phyloP scores from a whole-genome alignment of 2,113 vertebrate species.

The Myrmecophaga tridactyla region DNA sequence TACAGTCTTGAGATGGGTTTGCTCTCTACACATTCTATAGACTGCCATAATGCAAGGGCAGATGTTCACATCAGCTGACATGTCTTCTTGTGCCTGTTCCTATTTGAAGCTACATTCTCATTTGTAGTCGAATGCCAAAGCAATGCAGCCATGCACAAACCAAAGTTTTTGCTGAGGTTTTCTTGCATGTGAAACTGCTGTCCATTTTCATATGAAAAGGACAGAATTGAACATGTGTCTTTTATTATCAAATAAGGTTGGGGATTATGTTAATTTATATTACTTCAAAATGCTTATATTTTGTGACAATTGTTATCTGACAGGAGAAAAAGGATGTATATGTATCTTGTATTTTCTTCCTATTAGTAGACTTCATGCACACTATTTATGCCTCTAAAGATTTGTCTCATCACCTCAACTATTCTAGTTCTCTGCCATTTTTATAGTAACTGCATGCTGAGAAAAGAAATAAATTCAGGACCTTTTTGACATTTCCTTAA shows the following conservation, averaged over 20 bases:
- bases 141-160: fast-evolving
- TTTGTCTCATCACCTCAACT: neutral
- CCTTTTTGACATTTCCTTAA: neutral
- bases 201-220: neutral
- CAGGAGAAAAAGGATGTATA: neutral
- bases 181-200: neutral
- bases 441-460: neutral
- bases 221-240: neutral
- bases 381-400: neutral
- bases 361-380: neutral
- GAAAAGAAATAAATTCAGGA: neutral
- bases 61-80: neutral
- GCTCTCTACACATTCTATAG: neutral
- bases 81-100: neutral
- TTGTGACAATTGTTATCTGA: neutral
- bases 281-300: neutral
- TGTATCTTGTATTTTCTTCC: neutral
- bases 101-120: fast-evolving
- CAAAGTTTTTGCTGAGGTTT: neutral
- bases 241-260: neutral
- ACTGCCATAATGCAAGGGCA: neutral
- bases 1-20: neutral
- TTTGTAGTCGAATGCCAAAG: neutral
- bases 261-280: neutral
- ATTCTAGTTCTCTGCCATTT: neutral